Percentiles rank a stretch among this genome's conserved stretches.
phyloP scores from a whole-genome alignment of 2,113 vertebrate species.

The Pterocles gutturalis region DNA sequence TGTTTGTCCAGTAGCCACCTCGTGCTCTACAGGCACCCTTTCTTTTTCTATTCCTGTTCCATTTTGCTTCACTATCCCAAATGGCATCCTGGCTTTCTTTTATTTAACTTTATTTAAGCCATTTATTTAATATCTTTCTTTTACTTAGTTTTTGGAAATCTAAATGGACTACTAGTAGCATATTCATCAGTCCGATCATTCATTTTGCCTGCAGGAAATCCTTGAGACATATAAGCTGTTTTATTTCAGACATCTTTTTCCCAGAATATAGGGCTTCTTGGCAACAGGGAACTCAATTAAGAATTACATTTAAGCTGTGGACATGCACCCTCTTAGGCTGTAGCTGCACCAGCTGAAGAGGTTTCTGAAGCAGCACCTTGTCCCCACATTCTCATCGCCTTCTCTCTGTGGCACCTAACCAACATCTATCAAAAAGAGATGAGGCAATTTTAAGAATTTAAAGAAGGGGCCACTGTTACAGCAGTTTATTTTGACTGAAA shows the following conservation, averaged over 20 bases:
- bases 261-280: not conserved
- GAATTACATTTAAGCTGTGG: not conserved
- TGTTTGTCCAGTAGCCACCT: conserved; percentile 24
- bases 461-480: not conserved
- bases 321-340: rapidly evolving
- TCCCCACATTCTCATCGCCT: rapidly evolving
- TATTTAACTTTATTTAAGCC: not conserved
- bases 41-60: not conserved
- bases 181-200: not conserved
- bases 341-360: not conserved
- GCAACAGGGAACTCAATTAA: not conserved
- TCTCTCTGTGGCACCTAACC: no score
- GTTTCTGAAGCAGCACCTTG: not conserved
- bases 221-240: not conserved
- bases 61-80: not conserved
- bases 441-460: not conserved
- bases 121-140: not conserved
- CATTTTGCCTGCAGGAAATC: not conserved
- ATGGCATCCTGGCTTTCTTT: not conserved
- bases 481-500: conserved; percentile 3
- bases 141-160: not conserved
- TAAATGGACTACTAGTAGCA: not conserved
- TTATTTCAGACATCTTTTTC: not conserved
- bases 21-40: not conserved
- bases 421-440: not conserved